Evolutionary conservation across 2,797 vertebrate species (phyloP).

Genomic region (Chiloscyllium punctatum): DNA sequence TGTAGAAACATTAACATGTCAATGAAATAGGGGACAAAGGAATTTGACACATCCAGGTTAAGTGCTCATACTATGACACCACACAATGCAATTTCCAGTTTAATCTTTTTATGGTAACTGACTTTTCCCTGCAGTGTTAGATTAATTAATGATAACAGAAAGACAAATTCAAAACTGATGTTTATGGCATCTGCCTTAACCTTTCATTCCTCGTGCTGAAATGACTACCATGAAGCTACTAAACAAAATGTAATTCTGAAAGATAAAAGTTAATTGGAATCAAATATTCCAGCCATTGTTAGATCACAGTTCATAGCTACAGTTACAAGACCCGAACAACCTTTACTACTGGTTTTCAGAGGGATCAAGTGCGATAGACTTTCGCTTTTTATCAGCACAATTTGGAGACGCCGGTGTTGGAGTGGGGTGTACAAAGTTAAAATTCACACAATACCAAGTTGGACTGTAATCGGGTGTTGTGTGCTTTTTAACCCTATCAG

Average conservation of each 20-base stretch:
- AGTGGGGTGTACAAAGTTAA: too few species aligned
- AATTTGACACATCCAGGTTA: not conserved
- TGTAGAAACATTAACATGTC: not conserved
- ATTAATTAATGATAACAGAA: not conserved
- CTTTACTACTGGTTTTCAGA: not conserved
- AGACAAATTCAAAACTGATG: not conserved
- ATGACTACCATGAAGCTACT: not conserved
- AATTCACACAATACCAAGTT: too few species aligned
- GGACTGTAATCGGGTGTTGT: too few species aligned
- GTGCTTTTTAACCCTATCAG: not conserved
- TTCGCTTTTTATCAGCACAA: not conserved
- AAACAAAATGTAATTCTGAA: constrained; percentile 8
- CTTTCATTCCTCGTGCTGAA: not conserved
- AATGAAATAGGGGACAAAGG: not conserved
- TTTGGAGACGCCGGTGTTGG: not conserved
- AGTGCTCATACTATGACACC: not conserved
- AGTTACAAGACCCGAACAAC: too few species aligned
- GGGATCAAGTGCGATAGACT: not conserved
- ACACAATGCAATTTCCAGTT: not conserved
- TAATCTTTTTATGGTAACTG: not conserved
- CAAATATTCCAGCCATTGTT: not conserved
- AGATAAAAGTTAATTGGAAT: not conserved
- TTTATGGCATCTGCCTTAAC: not conserved
- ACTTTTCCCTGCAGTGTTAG: not conserved
- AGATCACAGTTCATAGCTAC: not conserved